Evolutionary conservation across 2,797 vertebrate species (phyloP).

Genomic region (Galagoides demidoff): DNA sequence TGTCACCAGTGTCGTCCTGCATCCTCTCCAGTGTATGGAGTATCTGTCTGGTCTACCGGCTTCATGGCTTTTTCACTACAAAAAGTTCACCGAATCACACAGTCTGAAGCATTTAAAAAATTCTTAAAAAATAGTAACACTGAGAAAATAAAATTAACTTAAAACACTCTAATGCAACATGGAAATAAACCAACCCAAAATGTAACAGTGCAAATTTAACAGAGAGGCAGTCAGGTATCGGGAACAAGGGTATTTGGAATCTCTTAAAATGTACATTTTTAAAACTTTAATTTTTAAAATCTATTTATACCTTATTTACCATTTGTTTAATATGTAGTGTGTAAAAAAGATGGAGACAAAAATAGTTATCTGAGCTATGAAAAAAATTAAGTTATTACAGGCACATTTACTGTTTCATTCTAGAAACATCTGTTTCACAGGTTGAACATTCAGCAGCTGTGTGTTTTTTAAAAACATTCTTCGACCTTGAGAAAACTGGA

Average conservation of each 20-base stretch:
- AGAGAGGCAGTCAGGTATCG: constrained; percentile 86
- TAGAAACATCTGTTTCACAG: constrained; percentile 88
- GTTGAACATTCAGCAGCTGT: constrained; percentile 88
- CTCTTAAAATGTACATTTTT: constrained; percentile 86
- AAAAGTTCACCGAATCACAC: constrained; percentile 84
- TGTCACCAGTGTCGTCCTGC: constrained; percentile 72
- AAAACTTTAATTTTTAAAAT: constrained; percentile 84
- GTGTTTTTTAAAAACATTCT: constrained; percentile 83
- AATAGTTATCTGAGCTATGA: constrained; percentile 90
- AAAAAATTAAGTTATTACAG: constrained; percentile 90
- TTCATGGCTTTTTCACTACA: constrained; percentile 85
- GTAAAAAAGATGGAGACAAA: constrained; percentile 91
- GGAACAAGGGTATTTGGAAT: constrained; percentile 80
- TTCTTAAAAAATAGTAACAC: constrained; percentile 79
- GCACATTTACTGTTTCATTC: constrained; percentile 90
- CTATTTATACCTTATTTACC: constrained; percentile 84
- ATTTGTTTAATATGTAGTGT: constrained; percentile 86
- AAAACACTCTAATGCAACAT: constrained; percentile 80
- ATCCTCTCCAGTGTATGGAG: constrained; percentile 82
- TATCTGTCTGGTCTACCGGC: constrained; percentile 83
- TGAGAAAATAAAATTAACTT: constrained; percentile 87
- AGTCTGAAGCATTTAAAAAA: constrained; percentile 86
- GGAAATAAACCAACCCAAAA: constrained; percentile 79
- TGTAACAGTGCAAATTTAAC: constrained; percentile 87
- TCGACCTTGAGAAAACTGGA: constrained; percentile 80